A percentile compares a stretch with the other conserved stretches of the same genome.
These are phyloP conservation scores for Ceratitis capitata DNA, from an alignment of 1,140 invertebrate genomes.

Conservation along the genomic window DNA sequence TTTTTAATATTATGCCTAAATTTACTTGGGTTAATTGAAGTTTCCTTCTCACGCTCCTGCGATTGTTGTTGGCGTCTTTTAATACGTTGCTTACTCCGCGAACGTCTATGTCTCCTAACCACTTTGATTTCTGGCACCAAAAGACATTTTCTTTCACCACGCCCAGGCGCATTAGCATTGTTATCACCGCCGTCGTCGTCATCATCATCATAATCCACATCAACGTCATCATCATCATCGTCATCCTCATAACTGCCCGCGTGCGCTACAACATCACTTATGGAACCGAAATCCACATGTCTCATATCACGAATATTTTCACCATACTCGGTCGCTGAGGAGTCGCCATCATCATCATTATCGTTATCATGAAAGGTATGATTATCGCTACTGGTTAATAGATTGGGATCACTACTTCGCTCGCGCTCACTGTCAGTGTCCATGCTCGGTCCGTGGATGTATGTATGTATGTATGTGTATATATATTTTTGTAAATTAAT, in stretches of 20 bases:
- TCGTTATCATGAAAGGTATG: constrained; percentile 56
- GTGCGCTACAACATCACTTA: not conserved
- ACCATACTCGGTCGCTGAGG: constrained; percentile 45
- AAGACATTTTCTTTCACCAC: not conserved
- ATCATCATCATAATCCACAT: not conserved
- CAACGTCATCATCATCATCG: not conserved
- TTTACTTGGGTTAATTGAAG: not conserved
- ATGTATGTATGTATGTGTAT: not conserved
- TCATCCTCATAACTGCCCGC: not conserved
- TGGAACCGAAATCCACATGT: not conserved
- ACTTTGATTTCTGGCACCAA: not conserved
- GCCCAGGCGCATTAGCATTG: too few relatives aligned
- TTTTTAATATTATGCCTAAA: not conserved
- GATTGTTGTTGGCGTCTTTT: not conserved
- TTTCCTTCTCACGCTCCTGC: not conserved
- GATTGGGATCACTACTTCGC: constrained; percentile 59
- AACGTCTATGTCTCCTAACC: not conserved
- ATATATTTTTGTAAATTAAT: too few relatives aligned
- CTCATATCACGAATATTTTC: constrained; percentile 4
- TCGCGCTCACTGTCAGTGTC: constrained; percentile 50
- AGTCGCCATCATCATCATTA: constrained; percentile 42
- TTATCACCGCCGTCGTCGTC: not conserved
- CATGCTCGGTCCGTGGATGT: not conserved
- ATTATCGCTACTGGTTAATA: constrained; percentile 52
- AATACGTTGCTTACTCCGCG: not conserved